A percentile compares a stretch with the other conserved stretches of the same genome.
These are phyloP conservation scores for Xiphophorus hellerii DNA, from an alignment of 2,113 vertebrate species.

Conservation along the genomic window DNA sequence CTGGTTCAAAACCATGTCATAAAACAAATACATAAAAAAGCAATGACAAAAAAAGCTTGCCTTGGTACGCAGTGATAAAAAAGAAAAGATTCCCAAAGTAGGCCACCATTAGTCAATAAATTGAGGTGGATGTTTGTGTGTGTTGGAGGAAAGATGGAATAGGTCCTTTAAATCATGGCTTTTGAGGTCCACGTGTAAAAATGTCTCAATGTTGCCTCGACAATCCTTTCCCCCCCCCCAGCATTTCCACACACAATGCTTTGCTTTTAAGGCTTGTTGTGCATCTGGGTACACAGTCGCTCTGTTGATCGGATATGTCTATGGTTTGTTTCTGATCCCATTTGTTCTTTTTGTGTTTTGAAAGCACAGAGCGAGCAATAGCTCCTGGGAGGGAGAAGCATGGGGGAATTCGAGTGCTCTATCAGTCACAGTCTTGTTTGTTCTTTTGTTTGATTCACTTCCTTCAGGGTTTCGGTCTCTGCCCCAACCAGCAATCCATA, in stretches of 20 bases:
- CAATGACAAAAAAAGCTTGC: conserved; percentile 23
- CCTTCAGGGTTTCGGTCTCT: conserved; percentile 39
- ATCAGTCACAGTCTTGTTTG: conserved; percentile 29
- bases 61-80: conserved; percentile 44
- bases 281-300: conserved; percentile 43
- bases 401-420: conserved; percentile 27
- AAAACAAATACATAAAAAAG: conserved; percentile 18
- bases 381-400: conserved; percentile 4
- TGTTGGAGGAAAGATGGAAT: conserved; percentile 16
- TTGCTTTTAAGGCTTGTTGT: conserved; percentile 67
- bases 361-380: conserved; percentile 19
- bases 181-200: conserved; percentile 60
- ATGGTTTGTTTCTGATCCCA: conserved; percentile 34
- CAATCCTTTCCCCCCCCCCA: conserved; percentile 24
- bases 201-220: conserved; percentile 30
- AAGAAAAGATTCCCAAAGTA: conserved; percentile 38
- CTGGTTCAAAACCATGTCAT: conserved; percentile 34
- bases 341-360: conserved; percentile 9
- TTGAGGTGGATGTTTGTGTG: conserved; percentile 15
- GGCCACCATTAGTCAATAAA: conserved; percentile 15
- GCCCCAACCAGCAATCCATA: conserved; percentile 80
- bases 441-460: conserved; percentile 31
- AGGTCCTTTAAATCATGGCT: conserved; percentile 75
- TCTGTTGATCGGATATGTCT: conserved; percentile 18
- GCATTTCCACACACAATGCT: conserved; percentile 34